Percentiles rank a stretch among this genome's conserved stretches.
These are phyloP conservation scores for Heptranchias perlo DNA, from an alignment of 2,113 vertebrate genomes.

Conservation along the genomic window DNA sequence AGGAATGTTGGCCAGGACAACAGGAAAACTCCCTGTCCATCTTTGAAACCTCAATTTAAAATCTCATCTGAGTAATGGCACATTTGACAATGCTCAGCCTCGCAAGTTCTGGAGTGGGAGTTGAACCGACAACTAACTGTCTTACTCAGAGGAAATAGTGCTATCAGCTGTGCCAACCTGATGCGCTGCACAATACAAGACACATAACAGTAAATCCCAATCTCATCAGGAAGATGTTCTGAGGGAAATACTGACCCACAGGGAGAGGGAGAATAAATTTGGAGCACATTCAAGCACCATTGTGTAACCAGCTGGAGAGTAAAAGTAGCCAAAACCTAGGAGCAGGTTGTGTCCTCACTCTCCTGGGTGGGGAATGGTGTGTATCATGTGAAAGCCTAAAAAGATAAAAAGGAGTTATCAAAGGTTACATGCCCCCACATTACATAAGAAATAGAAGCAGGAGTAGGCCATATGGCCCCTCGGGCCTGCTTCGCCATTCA, in stretches of 20 bases:
- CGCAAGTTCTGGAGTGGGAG: not conserved
- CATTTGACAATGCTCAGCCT: not conserved
- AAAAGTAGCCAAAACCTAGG: not conserved
- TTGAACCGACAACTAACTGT: not conserved
- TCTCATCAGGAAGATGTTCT: not conserved
- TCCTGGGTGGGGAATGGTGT: not conserved
- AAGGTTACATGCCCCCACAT: not conserved
- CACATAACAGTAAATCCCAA: not conserved
- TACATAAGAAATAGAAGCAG: too few relatives aligned
- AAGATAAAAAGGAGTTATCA: not conserved
- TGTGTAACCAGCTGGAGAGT: not conserved
- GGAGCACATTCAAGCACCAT: too few relatives aligned
- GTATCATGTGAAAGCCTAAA: not conserved
- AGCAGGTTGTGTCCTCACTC: not conserved
- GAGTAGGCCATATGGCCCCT: too few relatives aligned
- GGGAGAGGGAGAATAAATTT: not conserved
- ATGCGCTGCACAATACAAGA: not conserved
- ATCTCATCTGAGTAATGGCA: not conserved
- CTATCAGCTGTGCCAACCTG: not conserved
- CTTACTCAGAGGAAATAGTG: not conserved
- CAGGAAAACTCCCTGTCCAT: not conserved
- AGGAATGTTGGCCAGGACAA: not conserved
- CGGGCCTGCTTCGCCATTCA: too few relatives aligned
- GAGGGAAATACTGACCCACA: not conserved
- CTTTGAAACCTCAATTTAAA: not conserved